Evolutionary conservation across 2,888 invertebrate species (phyloP).

Genomic region (Melipona beecheii): DNA sequence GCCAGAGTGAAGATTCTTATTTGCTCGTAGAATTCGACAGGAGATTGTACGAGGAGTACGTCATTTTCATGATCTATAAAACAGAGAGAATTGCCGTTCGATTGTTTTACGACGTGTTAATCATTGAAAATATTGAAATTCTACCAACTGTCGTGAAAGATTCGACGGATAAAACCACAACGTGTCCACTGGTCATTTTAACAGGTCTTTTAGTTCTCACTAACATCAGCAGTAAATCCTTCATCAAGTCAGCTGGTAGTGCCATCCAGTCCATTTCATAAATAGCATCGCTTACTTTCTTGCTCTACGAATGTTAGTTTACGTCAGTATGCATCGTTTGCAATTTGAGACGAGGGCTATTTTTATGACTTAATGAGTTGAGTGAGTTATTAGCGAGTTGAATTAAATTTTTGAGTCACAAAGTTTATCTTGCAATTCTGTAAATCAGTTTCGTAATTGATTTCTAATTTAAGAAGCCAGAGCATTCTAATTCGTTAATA

Average conservation of each 20-base stretch:
- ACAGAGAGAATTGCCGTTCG: neutral
- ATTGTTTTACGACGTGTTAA: no score
- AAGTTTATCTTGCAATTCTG: no score
- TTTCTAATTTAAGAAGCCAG: no score
- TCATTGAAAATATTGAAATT: neutral
- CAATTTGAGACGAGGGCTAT: neutral
- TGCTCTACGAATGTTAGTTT: conserved; percentile 55
- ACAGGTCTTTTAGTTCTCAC: conserved; percentile 58
- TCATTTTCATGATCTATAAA: conserved; percentile 54
- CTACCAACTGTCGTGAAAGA: conserved; percentile 65
- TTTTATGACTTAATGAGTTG: no score
- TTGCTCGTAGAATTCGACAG: conserved; percentile 21
- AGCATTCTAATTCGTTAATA: neutral
- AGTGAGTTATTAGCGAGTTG: no score
- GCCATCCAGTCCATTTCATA: conserved; percentile 68
- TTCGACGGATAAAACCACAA: conserved; percentile 64
- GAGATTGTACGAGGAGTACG: conserved; percentile 53
- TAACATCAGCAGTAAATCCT: conserved; percentile 65
- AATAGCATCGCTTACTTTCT: conserved; percentile 56
- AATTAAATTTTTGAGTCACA: no score
- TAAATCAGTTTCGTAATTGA: no score
- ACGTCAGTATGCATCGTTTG: neutral
- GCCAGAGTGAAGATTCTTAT: neutral
- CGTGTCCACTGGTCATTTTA: conserved; percentile 58
- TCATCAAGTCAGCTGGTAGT: conserved; percentile 51